phyloP scores from a whole-genome alignment of 2,888 invertebrate genomes.

The Cistogaster globosa region DNA sequence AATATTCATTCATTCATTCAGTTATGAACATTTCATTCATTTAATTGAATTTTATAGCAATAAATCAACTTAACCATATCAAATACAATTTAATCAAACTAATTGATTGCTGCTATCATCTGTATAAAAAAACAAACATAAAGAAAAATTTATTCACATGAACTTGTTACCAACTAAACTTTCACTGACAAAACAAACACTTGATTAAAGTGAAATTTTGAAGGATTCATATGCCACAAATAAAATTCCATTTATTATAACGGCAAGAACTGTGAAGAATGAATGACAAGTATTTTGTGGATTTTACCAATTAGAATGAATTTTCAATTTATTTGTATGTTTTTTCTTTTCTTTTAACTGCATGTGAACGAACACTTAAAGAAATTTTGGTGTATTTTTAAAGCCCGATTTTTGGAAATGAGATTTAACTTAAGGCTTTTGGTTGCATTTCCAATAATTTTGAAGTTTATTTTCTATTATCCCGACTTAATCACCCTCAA shows the following conservation, averaged over 20 bases:
- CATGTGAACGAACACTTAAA: background rate
- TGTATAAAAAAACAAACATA: background rate
- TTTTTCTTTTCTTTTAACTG: background rate
- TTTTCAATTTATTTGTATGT: background rate
- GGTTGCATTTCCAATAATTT: no score
- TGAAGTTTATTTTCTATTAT: no score
- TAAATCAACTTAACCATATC: background rate
- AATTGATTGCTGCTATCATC: constrained; percentile 17
- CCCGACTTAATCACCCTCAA: no score
- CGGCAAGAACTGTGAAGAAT: constrained; percentile 17
- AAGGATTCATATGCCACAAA: constrained; percentile 19
- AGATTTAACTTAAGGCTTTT: no score
- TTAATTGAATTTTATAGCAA: background rate
- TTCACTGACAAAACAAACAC: constrained; percentile 21
- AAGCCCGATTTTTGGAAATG: no score
- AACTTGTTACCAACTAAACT: background rate
- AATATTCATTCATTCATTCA: background rate
- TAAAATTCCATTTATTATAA: constrained; percentile 36
- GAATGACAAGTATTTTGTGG: constrained; percentile 48
- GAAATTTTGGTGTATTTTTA: background rate
- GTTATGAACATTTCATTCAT: background rate
- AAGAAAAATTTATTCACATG: background rate
- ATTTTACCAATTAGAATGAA: constrained; percentile 30
- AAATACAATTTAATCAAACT: constrained; percentile 11
- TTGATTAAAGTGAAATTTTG: constrained; percentile 22